Evolutionary conservation across 2,113 vertebrate genomes (phyloP).

Genomic region (Camelus dromedarius): DNA sequence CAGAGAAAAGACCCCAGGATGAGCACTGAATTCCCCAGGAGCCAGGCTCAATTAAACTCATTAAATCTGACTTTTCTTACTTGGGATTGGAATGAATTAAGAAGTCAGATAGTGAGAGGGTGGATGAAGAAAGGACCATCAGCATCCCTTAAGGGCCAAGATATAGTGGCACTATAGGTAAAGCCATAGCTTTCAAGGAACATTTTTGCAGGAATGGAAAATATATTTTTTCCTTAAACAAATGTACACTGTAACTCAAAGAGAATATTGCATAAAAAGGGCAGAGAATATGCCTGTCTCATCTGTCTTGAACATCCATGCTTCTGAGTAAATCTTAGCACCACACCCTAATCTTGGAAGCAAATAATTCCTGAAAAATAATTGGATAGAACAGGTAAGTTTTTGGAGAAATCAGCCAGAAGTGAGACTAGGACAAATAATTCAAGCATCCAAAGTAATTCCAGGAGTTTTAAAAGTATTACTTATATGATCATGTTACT

Average conservation of each 20-base stretch:
- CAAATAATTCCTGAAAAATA: slow-evolving; percentile 51
- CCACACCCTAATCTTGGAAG: slow-evolving; percentile 19
- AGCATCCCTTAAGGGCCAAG: background rate
- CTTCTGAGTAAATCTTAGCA: slow-evolving; percentile 54
- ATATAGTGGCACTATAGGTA: background rate
- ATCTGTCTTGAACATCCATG: background rate
- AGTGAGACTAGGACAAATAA: slow-evolving; percentile 31
- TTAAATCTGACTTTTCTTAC: slow-evolving; percentile 26
- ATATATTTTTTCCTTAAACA: slow-evolving; percentile 52
- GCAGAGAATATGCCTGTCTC: slow-evolving; percentile 6
- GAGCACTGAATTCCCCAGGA: background rate
- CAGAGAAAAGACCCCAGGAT: background rate
- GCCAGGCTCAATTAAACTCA: background rate
- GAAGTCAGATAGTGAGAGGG: background rate
- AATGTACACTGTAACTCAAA: slow-evolving; percentile 34
- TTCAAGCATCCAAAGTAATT: slow-evolving; percentile 50
- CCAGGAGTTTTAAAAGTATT: background rate
- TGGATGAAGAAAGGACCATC: background rate
- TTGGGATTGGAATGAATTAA: background rate
- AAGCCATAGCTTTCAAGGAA: slow-evolving; percentile 41
- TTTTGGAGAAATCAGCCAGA: slow-evolving; percentile 49
- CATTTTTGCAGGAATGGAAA: background rate
- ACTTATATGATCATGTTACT: slow-evolving; percentile 45
- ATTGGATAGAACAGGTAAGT: slow-evolving; percentile 35
- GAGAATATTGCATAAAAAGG: slow-evolving; percentile 30